Conservation (phyloP, 2,113 vertebrate species). For the Mormyrus lacerda region DNA sequence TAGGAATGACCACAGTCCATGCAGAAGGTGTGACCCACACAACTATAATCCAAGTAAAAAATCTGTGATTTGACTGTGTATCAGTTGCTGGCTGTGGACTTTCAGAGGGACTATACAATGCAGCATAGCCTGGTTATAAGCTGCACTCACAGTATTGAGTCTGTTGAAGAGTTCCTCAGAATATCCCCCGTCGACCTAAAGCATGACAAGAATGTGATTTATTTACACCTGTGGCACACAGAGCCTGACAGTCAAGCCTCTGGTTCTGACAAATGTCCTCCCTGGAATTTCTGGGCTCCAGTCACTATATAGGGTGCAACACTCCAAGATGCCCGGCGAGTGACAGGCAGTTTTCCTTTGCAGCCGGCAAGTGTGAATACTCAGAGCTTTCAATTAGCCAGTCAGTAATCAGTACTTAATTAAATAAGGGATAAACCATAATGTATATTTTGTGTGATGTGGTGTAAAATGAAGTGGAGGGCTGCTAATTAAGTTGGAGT, state of each 20-base stretch:
- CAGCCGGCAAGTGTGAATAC: not conserved
- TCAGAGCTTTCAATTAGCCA: not conserved
- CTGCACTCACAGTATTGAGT: not conserved
- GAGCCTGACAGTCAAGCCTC: not conserved
- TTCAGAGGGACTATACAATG: not conserved
- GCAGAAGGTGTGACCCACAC: not conserved
- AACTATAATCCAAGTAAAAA: not conserved
- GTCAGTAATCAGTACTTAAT: not conserved
- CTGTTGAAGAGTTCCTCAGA: not conserved
- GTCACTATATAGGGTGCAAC: not conserved
- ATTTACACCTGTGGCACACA: not conserved
- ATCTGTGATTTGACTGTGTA: not conserved
- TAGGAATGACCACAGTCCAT: not conserved
- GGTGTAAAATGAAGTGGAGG: too few relatives aligned
- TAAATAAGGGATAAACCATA: not conserved
- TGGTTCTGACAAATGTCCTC: not conserved
- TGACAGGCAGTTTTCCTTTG: not conserved
- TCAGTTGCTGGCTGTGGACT: not conserved
- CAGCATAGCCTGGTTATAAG: not conserved
- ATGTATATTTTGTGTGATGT: not conserved
- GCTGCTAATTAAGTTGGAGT: too few relatives aligned
- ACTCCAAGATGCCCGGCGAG: not conserved
- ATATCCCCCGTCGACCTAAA: not conserved
- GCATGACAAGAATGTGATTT: not conserved
- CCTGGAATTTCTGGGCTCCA: not conserved